Percentiles rank a stretch among this genome's conserved stretches.
These are phyloP conservation scores for Xestia sexstrigata DNA, from an alignment of 2,888 invertebrate species.

Conservation along the genomic window DNA sequence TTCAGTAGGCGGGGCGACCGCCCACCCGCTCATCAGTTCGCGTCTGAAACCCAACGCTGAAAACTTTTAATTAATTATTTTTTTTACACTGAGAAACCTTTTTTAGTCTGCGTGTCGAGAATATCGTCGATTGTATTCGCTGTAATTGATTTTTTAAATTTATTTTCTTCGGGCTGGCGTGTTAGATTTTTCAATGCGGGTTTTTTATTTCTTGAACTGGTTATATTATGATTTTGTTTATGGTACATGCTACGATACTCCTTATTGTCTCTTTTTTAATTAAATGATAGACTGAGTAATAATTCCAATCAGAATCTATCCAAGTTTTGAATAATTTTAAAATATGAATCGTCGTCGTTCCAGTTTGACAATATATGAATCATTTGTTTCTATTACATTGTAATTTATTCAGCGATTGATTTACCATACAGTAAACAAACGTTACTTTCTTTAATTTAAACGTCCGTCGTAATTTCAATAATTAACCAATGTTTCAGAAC, in stretches of 20 bases:
- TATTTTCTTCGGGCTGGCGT: slow-evolving; percentile 9
- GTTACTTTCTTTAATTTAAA: background rate
- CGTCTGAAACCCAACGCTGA: slow-evolving; percentile 64
- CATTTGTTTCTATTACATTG: background rate
- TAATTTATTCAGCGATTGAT: background rate
- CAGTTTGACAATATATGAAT: background rate
- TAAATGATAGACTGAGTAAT: background rate
- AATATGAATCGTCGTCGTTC: background rate
- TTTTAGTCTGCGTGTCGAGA: slow-evolving; percentile 62
- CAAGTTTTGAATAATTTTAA: background rate
- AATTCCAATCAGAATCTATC: background rate
- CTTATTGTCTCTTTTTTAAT: background rate
- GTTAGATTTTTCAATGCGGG: slow-evolving; percentile 34
- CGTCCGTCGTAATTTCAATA: background rate
- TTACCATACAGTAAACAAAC: background rate
- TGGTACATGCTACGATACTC: background rate
- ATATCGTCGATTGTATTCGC: slow-evolving; percentile 56
- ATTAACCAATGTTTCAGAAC: slow-evolving; percentile 15
- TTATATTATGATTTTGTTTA: background rate
- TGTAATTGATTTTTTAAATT: slow-evolving; percentile 51
- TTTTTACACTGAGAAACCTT: slow-evolving; percentile 52
- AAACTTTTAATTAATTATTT: slow-evolving; percentile 63
- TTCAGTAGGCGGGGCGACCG: slow-evolving; percentile 83
- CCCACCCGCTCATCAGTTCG: slow-evolving; percentile 78
- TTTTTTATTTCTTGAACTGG: background rate